Conservation (phyloP, 2,797 vertebrate species). For the Lophotriccus pileatus region DNA sequence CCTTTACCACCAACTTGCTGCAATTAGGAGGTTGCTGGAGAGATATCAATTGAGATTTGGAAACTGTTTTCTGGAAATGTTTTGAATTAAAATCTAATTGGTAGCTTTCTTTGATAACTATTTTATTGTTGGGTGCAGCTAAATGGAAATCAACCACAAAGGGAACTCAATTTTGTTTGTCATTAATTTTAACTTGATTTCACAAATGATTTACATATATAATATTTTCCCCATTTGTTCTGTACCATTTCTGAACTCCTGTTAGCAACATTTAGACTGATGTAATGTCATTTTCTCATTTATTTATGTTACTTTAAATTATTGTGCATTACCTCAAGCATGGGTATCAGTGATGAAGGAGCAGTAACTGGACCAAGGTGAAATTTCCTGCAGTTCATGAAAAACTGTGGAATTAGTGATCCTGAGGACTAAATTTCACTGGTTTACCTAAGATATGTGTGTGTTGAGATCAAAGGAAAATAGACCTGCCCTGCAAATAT, state of each 20-base stretch:
- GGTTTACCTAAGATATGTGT: not conserved
- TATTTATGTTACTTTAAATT: conserved; percentile 25
- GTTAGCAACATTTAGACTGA: conserved; percentile 10
- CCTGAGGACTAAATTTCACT: not conserved
- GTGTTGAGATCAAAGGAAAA: not conserved
- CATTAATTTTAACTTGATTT: conserved; percentile 65
- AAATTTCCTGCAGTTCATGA: not conserved
- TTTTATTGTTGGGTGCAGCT: conserved; percentile 74
- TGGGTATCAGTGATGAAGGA: not conserved
- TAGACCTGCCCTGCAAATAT: not conserved
- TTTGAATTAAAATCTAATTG: conserved; percentile 80
- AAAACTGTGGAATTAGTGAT: not conserved
- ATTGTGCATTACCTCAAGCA: not conserved
- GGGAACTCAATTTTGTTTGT: conserved; percentile 69
- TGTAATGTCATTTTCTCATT: not conserved
- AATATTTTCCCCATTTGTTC: conserved; percentile 30
- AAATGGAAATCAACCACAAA: conserved; percentile 70
- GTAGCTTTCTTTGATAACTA: conserved; percentile 77
- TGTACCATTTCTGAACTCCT: not conserved
- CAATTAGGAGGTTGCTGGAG: conserved; percentile 75
- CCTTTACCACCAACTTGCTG: conserved; percentile 74
- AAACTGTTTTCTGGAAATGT: conserved; percentile 73
- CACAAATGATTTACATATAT: conserved; percentile 68
- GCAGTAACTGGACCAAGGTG: not conserved
- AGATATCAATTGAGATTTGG: conserved; percentile 73